Base-by-base conservation (phyloP, 2,113 vertebrate genomes). In the Puntigrus tetrazona region DNA sequence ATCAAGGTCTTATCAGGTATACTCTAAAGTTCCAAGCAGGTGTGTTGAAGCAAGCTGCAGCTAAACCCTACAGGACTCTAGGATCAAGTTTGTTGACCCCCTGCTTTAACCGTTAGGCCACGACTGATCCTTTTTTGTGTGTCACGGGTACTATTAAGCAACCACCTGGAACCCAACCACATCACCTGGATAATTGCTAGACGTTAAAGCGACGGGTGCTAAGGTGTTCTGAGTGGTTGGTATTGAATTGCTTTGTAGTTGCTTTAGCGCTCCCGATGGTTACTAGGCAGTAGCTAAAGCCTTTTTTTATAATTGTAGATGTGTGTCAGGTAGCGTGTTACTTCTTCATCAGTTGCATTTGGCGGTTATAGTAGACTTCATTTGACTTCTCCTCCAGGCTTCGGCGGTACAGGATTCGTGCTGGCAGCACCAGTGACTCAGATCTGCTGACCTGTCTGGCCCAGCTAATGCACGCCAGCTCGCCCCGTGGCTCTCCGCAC, bases 401-500 rank as follows among this genome's bases (percentile, higher is more conserved):
- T 52, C 94, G 96, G 57, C 97, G 97, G 83, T 99, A 97, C 90
- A 96, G 95, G 92, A 97, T 97, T 89, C 94, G 97, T 82, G 94
- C 96, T 13, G 95, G 96, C 87, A 97, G 97, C 94, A 97, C 91
- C 92, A 96, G 96, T 4, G 97, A 99, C 91, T 97, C 97, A 5
- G 97, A 99, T 92, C 96, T 99, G 85, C 95, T 99, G 89, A 95
- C 95, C 65, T 97, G 96, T 84, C 95, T 99, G 89, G 97, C 98
- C 91, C 97, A 98, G 93, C 96, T 99, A 92, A 95, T 99, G 91
- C 96, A 98, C 81, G 95, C 96, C 45, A 94, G 95, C 91, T 94
- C 83, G 4, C 88, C 95, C 91, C 96, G 95, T 73, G 93, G 94
- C 94, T 96, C 93, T 91, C 95, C 87, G 84, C 96, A 92, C 93